Evolutionary conservation across 2,113 vertebrate genomes (phyloP).

Genomic region (Pollimyrus isidori): DNA sequence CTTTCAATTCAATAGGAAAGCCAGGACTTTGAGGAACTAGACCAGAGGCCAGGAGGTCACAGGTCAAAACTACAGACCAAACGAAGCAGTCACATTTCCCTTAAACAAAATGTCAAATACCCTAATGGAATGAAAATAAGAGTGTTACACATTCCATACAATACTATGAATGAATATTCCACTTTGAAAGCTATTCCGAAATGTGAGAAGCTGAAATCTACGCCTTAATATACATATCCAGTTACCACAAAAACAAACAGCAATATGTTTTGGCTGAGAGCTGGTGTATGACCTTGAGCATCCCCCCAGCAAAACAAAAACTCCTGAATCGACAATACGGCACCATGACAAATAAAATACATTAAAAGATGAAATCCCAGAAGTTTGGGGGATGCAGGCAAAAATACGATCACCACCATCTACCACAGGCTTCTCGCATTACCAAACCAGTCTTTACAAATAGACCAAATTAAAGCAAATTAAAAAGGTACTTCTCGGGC

Average conservation of each 20-base stretch:
- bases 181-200: background rate
- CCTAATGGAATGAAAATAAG: background rate
- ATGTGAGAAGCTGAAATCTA: background rate
- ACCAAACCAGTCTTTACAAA: background rate
- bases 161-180: background rate
- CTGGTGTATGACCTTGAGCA: background rate
- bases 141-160: background rate
- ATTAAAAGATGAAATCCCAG: background rate
- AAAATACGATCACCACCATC: background rate
- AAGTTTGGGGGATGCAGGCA: background rate
- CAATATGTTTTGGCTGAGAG: background rate
- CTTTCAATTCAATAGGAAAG: background rate
- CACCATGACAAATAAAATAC: background rate
- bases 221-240: background rate
- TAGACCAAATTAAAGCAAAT: background rate
- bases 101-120: background rate
- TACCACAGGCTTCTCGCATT: background rate
- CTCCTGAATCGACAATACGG: background rate
- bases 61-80: background rate
- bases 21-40: background rate
- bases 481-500: background rate
- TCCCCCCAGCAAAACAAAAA: background rate
- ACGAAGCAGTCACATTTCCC: background rate
- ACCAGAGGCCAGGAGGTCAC: background rate
- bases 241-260: background rate